Conservation (phyloP, 1,140 invertebrate species). For the Condylostylus longicornis region DNA sequence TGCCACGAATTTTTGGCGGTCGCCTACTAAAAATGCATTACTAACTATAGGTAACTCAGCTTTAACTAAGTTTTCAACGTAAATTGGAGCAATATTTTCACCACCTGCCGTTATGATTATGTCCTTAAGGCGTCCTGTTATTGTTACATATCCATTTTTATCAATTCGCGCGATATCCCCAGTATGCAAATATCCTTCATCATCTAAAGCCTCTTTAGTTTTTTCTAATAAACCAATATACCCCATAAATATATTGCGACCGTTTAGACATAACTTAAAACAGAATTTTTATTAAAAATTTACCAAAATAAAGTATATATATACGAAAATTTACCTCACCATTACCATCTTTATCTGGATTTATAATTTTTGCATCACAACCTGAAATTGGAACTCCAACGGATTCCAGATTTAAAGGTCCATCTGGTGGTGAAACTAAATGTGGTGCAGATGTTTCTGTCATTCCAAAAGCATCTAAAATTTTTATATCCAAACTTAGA, state of each 20-base stretch:
- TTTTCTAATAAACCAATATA: slow-evolving; percentile 63
- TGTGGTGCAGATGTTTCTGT: slow-evolving; percentile 64
- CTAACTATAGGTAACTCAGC: slow-evolving; percentile 53
- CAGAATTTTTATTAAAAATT: slow-evolving; percentile 9
- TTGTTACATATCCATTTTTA: slow-evolving; percentile 50
- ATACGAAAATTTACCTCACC: slow-evolving; percentile 55
- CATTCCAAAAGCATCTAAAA: slow-evolving; percentile 67
- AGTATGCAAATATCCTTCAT: slow-evolving; percentile 55
- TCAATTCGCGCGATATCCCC: slow-evolving; percentile 66
- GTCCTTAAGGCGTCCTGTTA: slow-evolving; percentile 71
- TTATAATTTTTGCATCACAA: slow-evolving; percentile 46
- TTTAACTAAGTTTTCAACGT: slow-evolving; percentile 65
- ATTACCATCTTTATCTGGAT: slow-evolving; percentile 47
- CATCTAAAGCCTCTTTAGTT: slow-evolving; percentile 47
- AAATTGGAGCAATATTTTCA: slow-evolving; percentile 74
- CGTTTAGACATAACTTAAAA: slow-evolving; percentile 48
- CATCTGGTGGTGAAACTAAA: slow-evolving; percentile 33
- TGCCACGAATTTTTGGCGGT: slow-evolving; percentile 66
- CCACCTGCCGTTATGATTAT: slow-evolving; percentile 78
- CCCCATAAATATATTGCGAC: slow-evolving; percentile 74
- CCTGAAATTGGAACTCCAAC: slow-evolving; percentile 47
- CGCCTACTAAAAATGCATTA: slow-evolving; percentile 72
- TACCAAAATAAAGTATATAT: slow-evolving; percentile 9
- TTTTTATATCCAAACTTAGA: slow-evolving; percentile 59
- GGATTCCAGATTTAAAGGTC: slow-evolving; percentile 41